Percentiles rank a stretch among this genome's conserved stretches.
These are phyloP conservation scores for Oenanthe melanoleuca DNA, from an alignment of 2,113 vertebrate genomes.

Conservation along the genomic window DNA sequence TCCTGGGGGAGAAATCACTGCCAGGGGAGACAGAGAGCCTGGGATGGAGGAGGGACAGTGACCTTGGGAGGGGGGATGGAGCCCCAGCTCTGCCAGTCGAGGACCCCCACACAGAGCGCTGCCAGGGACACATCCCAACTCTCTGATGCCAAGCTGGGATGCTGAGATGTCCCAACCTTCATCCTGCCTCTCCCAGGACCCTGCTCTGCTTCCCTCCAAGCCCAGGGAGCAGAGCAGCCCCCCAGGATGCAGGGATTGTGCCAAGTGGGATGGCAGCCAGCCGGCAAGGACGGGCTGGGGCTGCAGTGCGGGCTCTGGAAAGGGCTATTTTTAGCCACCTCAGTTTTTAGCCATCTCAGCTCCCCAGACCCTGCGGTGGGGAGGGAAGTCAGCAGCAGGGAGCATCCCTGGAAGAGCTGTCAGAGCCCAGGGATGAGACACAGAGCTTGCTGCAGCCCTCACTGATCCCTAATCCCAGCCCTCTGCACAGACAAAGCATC, in stretches of 20 bases:
- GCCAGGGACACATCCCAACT: not conserved
- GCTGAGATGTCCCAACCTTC: not conserved
- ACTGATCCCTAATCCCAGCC: rapidly evolving
- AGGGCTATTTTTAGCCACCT: conserved; percentile 75
- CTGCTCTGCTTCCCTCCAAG: not conserved
- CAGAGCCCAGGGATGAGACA: not conserved
- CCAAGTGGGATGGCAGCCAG: conserved; percentile 68
- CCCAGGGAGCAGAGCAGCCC: not conserved
- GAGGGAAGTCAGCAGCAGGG: not conserved
- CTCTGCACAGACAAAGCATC: rapidly evolving
- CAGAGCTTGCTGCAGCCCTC: not conserved
- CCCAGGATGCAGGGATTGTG: not conserved
- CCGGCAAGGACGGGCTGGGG: conserved; percentile 19
- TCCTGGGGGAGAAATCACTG: rapidly evolving
- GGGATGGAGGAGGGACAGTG: not conserved
- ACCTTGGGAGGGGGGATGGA: not conserved
- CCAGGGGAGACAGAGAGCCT: rapidly evolving
- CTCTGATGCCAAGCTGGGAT: not conserved
- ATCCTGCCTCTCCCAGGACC: not conserved
- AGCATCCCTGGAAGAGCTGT: not conserved
- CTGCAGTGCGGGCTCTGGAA: conserved; percentile 60
- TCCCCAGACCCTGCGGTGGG: not conserved
- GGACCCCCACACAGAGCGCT: rapidly evolving
- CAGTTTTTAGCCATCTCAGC: conserved; percentile 59
- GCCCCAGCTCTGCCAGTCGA: not conserved